A percentile compares a stretch with the other conserved stretches of the same genome.
Conservation (phyloP, 2,888 invertebrate genomes). For the Colostygia pectinataria region DNA sequence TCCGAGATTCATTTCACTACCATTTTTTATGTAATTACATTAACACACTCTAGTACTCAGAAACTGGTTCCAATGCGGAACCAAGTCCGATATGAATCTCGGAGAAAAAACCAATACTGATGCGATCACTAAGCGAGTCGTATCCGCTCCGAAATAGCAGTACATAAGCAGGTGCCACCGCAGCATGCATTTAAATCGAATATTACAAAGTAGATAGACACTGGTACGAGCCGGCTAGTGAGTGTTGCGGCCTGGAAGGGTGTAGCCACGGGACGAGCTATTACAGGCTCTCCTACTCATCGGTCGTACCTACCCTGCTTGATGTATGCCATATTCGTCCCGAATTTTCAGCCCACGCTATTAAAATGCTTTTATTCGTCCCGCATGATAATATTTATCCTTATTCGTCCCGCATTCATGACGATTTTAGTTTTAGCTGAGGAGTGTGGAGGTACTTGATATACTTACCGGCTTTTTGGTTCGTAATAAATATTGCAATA, state of each 20-base stretch:
- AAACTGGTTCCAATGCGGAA: conserved; percentile 14
- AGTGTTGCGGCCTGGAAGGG: conserved; percentile 1
- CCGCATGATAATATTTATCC: too few relatives aligned
- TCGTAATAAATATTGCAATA: too few relatives aligned
- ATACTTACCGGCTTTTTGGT: too few relatives aligned
- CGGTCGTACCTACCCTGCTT: too few relatives aligned
- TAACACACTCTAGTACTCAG: background rate
- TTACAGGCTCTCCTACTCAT: too few relatives aligned
- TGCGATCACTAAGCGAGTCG: conserved; percentile 21
- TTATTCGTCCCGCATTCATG: too few relatives aligned
- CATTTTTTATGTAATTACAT: background rate
- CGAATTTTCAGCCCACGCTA: too few relatives aligned
- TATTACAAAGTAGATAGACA: conserved; percentile 57
- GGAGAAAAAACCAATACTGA: conserved; percentile 25
- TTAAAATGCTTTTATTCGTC: too few relatives aligned
- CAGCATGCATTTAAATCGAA: conserved; percentile 70
- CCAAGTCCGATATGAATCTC: conserved; percentile 22
- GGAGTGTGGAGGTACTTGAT: too few relatives aligned
- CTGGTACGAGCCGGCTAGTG: conserved; percentile 28
- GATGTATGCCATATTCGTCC: too few relatives aligned
- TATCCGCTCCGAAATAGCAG: conserved; percentile 23
- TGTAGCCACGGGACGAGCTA: conserved; percentile 2
- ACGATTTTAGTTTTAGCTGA: too few relatives aligned
- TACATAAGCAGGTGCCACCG: conserved; percentile 40
- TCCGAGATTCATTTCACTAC: too few relatives aligned